Evolutionary conservation across 1,140 invertebrate genomes (phyloP).

Genomic region (Vollenhovia emeryi): DNA sequence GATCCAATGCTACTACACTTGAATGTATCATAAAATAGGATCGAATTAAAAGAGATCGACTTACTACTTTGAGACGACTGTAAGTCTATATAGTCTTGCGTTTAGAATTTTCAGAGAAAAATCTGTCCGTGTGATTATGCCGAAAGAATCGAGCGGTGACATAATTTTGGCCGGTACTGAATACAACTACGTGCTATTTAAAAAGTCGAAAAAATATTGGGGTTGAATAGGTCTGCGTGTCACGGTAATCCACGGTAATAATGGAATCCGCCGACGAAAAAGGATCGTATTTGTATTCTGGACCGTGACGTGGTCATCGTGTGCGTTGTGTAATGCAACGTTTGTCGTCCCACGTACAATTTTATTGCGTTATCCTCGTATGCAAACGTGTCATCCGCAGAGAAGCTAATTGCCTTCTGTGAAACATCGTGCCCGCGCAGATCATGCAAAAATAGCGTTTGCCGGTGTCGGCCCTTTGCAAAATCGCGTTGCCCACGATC

Average conservation of each 20-base stretch:
- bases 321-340: slow-evolving; percentile 32
- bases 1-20: too few species aligned
- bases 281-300: slow-evolving; percentile 45
- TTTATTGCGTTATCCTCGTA: slow-evolving; percentile 50
- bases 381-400: slow-evolving; percentile 45
- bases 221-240: background rate
- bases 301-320: slow-evolving; percentile 24
- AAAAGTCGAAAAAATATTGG: background rate
- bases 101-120: too few species aligned
- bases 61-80: too few species aligned
- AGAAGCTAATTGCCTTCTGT: slow-evolving; percentile 42
- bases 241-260: background rate
- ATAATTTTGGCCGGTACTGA: too few species aligned
- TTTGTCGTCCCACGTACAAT: slow-evolving; percentile 48
- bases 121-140: too few species aligned
- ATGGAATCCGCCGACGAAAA: slow-evolving; percentile 3
- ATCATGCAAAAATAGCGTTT: slow-evolving; percentile 26
- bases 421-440: slow-evolving; percentile 9
- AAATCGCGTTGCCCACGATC: background rate
- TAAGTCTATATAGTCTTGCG: too few species aligned
- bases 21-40: too few species aligned
- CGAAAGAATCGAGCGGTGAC: too few species aligned
- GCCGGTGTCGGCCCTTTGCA: background rate
- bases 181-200: too few species aligned
- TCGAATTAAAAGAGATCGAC: too few species aligned